phyloP scores from a whole-genome alignment of 2,888 invertebrate species.

The Megaustenia siamemsis region DNA sequence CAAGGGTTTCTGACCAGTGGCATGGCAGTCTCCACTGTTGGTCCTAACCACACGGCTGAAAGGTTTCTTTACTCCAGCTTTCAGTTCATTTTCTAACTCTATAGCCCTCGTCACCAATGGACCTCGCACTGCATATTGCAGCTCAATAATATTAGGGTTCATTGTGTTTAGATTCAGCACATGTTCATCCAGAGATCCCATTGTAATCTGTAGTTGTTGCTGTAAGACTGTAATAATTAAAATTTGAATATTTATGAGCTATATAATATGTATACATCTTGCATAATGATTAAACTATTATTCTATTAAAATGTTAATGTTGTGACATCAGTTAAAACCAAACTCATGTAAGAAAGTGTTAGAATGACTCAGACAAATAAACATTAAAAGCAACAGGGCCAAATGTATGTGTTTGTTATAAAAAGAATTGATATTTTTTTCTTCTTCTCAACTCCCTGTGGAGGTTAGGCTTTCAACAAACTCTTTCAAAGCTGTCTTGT shows the following conservation, averaged over 20 bases:
- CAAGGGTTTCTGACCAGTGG: slow-evolving; percentile 97
- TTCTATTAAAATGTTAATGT: no score
- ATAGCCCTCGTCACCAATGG: slow-evolving; percentile 83
- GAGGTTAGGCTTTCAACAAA: no score
- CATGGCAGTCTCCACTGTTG: slow-evolving; percentile 99
- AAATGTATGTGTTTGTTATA: no score
- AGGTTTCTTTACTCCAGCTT: slow-evolving; percentile 83
- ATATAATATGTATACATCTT: no score
- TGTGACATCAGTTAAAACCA: no score
- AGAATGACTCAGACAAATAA: no score
- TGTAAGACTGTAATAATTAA: background rate
- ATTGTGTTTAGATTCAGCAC: slow-evolving; percentile 86
- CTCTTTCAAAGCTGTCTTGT: no score
- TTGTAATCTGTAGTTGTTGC: background rate
- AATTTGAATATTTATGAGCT: background rate
- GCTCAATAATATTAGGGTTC: slow-evolving; percentile 91
- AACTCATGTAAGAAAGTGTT: no score
- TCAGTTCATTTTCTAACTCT: slow-evolving; percentile 92
- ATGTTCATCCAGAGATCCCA: slow-evolving; percentile 41
- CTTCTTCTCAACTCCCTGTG: no score
- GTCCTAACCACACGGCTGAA: slow-evolving; percentile 95
- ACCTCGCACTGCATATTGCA: slow-evolving; percentile 99
- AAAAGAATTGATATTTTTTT: no score
- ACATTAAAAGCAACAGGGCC: no score
- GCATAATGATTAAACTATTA: no score